Evolutionary conservation across 2,888 invertebrate species (phyloP).

Genomic region (Saturnia japonica): DNA sequence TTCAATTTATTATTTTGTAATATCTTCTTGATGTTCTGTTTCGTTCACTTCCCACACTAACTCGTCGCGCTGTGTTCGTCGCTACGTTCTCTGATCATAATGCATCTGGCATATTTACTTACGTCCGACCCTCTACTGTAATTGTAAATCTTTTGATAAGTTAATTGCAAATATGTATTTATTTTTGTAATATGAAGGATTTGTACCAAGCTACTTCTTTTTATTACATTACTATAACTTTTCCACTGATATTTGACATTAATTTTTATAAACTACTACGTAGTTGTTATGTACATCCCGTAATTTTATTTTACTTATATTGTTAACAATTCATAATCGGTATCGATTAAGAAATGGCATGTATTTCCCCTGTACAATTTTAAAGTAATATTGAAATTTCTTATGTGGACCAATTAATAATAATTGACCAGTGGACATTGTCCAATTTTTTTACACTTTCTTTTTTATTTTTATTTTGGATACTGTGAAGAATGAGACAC

Average conservation of each 20-base stretch:
- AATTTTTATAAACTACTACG: no score
- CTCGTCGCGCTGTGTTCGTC: slow-evolving; percentile 35
- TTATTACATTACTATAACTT: neutral
- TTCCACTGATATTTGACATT: neutral
- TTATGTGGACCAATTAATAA: no score
- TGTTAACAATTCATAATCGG: no score
- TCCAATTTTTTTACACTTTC: no score
- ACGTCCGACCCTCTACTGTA: slow-evolving; percentile 31
- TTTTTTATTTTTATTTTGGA: no score
- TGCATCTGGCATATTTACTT: slow-evolving; percentile 51
- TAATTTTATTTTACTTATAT: no score
- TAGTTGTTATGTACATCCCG: no score
- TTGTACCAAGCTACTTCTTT: neutral
- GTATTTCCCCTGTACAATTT: no score
- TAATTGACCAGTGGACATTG: no score
- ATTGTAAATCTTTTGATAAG: slow-evolving; percentile 37
- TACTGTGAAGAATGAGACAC: no score
- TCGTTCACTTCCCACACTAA: slow-evolving; percentile 27
- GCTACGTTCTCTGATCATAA: slow-evolving; percentile 35
- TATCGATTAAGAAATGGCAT: no score
- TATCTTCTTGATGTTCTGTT: neutral
- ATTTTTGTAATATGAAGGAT: slow-evolving; percentile 30
- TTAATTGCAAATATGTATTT: slow-evolving; percentile 28
- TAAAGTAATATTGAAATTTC: no score
- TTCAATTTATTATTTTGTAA: neutral